Percentiles rank a stretch among this genome's conserved stretches.
phyloP scores from a whole-genome alignment of 2,888 invertebrate species.

The Megastigmus dorsalis region DNA sequence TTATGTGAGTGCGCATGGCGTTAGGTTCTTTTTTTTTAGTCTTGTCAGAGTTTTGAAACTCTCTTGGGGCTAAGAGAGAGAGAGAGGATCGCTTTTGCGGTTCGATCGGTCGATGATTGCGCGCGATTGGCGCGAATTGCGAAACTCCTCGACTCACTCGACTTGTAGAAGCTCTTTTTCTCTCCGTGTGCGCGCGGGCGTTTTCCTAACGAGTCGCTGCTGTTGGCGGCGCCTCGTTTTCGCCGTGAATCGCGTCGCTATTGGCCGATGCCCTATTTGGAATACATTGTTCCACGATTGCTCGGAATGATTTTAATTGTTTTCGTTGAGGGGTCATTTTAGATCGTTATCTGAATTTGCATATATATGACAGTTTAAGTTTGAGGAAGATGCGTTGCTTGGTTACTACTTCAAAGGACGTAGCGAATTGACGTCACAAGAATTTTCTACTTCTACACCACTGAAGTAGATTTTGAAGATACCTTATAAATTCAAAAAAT shows the following conservation, averaged over 20 bases:
- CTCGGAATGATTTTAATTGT: neutral
- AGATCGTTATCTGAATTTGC: no score
- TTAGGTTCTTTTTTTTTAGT: neutral
- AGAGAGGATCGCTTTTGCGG: conserved; percentile 9
- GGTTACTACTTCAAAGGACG: no score
- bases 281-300: neutral
- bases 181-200: neutral
- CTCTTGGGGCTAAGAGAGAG: no score
- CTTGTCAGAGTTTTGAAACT: neutral
- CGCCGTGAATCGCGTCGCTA: neutral
- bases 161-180: neutral
- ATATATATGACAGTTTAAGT: no score
- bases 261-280: neutral
- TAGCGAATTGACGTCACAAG: no score
- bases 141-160: neutral
- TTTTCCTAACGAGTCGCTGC: neutral
- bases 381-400: no score
- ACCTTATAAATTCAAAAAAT: no score
- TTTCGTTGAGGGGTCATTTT: no score
- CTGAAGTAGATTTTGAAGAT: no score
- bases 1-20: neutral
- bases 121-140: neutral
- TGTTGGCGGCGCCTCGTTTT: neutral
- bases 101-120: conserved; percentile 14
- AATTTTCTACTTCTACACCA: no score